A percentile compares a stretch with the other conserved stretches of the same genome.
These are phyloP conservation scores for Tetraneura akinire DNA, from an alignment of 1,140 invertebrate genomes.

Conservation along the genomic window DNA sequence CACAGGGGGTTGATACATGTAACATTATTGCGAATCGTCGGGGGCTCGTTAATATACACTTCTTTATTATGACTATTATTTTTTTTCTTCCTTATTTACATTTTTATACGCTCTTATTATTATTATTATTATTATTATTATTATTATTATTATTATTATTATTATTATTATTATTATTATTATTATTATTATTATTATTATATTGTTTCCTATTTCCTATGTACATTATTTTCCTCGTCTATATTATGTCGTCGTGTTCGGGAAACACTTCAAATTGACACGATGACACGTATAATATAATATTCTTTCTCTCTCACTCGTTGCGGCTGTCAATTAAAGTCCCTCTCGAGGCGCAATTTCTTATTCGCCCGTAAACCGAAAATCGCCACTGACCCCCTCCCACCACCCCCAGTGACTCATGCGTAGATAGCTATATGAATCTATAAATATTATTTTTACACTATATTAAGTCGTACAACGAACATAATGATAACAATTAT, in stretches of 20 bases:
- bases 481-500: too few relatives aligned
- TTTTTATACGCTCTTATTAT: too few relatives aligned
- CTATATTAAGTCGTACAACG: too few relatives aligned
- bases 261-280: conserved; percentile 27
- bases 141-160: too few relatives aligned
- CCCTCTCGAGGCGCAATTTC: not conserved
- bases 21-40: not conserved
- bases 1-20: conserved; percentile 8
- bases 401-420: too few relatives aligned
- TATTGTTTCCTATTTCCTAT: too few relatives aligned
- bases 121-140: too few relatives aligned
- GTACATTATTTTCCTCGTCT: conserved; percentile 16
- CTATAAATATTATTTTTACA: too few relatives aligned
- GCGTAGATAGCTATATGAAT: too few relatives aligned
- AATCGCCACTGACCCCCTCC: not conserved
- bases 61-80: conserved; percentile 24
- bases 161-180: too few relatives aligned
- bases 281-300: not conserved
- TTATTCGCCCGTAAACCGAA: not conserved
- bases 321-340: too few relatives aligned
- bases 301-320: not conserved
- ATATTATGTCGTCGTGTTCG: not conserved
- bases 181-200: conserved; percentile 29
- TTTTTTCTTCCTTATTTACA: too few relatives aligned
- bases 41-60: conserved; percentile 42